Percentiles rank a stretch among this genome's conserved stretches.
phyloP scores from a whole-genome alignment of 2,113 vertebrate species.

The Lampris megalopsis region DNA sequence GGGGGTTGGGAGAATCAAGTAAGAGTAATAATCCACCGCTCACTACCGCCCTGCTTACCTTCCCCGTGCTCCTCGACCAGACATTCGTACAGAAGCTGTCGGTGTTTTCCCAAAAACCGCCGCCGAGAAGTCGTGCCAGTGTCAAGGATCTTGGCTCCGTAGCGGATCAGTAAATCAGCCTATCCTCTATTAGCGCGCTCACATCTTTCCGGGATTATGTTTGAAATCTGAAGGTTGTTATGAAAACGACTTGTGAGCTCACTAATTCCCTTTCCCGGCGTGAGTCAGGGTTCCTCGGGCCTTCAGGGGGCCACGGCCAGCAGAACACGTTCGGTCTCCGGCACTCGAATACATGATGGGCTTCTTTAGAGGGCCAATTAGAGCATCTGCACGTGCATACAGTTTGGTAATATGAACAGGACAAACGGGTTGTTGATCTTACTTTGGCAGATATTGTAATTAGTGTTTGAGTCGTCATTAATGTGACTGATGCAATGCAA shows the following conservation, averaged over 20 bases:
- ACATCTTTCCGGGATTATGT: not conserved
- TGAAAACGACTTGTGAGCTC: constrained; percentile 64
- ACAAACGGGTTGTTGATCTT: constrained; percentile 70
- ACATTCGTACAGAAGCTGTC: constrained; percentile 10
- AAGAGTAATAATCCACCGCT: constrained; percentile 22
- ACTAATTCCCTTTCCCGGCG: constrained; percentile 57
- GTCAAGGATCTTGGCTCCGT: not conserved
- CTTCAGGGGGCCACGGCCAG: constrained; percentile 48
- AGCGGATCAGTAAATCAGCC: not conserved
- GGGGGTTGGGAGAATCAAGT: constrained; percentile 7
- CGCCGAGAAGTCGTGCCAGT: not conserved
- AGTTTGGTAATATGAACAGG: constrained; percentile 37
- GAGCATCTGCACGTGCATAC: constrained; percentile 26
- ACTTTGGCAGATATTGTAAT: constrained; percentile 74
- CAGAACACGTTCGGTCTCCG: constrained; percentile 59
- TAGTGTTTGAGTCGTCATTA: constrained; percentile 73
- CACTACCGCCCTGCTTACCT: not conserved
- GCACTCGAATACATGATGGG: constrained; percentile 60
- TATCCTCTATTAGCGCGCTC: constrained; percentile 24
- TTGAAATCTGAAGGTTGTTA: constrained; percentile 56
- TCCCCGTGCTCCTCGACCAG: constrained; percentile 1
- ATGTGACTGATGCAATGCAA: constrained; percentile 66
- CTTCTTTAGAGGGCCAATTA: constrained; percentile 40
- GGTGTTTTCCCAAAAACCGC: not conserved
- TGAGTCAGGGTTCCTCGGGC: constrained; percentile 60